phyloP scores from a whole-genome alignment of 37 sponge, comb jelly and placozoan species.

The Eunapius fragilis region DNA sequence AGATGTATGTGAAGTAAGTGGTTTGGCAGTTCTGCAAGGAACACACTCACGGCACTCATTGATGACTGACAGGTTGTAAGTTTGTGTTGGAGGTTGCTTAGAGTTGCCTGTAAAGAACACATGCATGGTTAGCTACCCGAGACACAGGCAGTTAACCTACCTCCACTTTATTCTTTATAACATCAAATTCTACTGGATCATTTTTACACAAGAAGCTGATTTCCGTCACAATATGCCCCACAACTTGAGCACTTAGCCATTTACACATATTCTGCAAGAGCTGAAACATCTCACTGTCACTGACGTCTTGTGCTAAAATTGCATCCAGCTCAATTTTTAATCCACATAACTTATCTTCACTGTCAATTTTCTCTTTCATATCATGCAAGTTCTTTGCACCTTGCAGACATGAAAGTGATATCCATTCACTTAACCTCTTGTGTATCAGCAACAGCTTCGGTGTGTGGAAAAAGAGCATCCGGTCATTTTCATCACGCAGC shows the following conservation, averaged over 20 bases:
- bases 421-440: background rate
- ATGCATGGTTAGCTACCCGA: background rate
- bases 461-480: constrained; percentile 71
- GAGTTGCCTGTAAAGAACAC: background rate
- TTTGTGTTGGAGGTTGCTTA: background rate
- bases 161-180: background rate
- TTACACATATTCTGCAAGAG: background rate
- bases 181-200: background rate
- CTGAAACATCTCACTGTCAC: background rate
- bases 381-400: background rate
- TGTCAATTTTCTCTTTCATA: background rate
- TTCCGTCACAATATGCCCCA: constrained; percentile 29
- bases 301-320: background rate
- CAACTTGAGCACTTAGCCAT: background rate
- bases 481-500: constrained; percentile 31
- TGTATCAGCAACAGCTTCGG: constrained; percentile 59
- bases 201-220: constrained; percentile 55
- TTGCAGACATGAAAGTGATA: background rate
- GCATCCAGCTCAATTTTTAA: background rate
- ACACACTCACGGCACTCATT: background rate
- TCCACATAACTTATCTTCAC: background rate
- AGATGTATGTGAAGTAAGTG: background rate
- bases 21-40: background rate
- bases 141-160: background rate
- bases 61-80: background rate